Evolutionary conservation across 2,797 vertebrate genomes (phyloP).

Genomic region (Chaenodraco wilsoni): DNA sequence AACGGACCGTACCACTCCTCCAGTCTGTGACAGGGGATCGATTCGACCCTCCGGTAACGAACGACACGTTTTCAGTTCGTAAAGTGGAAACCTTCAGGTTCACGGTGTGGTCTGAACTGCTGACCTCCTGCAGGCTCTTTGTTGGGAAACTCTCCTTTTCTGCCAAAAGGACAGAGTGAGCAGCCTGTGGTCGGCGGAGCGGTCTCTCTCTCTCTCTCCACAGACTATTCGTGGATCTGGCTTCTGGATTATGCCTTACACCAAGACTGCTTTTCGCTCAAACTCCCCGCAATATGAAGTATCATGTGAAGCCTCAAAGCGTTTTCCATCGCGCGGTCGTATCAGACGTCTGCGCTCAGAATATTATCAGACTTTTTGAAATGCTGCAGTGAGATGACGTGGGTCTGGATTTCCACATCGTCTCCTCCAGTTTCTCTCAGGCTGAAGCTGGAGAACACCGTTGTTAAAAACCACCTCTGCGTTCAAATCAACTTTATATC

Average conservation of each 20-base stretch:
- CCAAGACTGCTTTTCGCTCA: slow-evolving; percentile 24
- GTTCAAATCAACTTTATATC: neutral
- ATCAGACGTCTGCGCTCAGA: neutral
- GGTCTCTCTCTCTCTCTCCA: slow-evolving; percentile 18
- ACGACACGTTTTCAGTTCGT: neutral
- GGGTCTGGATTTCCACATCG: slow-evolving; percentile 4
- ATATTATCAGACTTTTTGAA: neutral
- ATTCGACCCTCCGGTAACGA: too few species aligned
- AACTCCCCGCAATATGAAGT: slow-evolving; percentile 49
- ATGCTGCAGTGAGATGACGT: slow-evolving; percentile 31
- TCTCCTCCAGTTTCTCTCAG: neutral
- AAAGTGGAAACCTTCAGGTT: slow-evolving; percentile 9
- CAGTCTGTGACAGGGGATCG: slow-evolving; percentile 83
- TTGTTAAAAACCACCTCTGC: neutral
- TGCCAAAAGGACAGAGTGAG: slow-evolving; percentile 41
- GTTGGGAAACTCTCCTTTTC: slow-evolving; percentile 29
- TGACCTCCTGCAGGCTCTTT: slow-evolving; percentile 19
- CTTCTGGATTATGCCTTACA: slow-evolving; percentile 58
- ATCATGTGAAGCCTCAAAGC: slow-evolving; percentile 18
- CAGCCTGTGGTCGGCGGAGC: slow-evolving; percentile 29
- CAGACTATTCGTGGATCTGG: slow-evolving; percentile 51
- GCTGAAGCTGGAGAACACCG: slow-evolving; percentile 19
- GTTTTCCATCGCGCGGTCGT: slow-evolving; percentile 13
- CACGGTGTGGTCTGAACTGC: slow-evolving; percentile 35
- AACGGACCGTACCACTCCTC: slow-evolving; percentile 90